phyloP scores from a whole-genome alignment of 2,888 invertebrate genomes.

The Geotrupes spiniger region DNA sequence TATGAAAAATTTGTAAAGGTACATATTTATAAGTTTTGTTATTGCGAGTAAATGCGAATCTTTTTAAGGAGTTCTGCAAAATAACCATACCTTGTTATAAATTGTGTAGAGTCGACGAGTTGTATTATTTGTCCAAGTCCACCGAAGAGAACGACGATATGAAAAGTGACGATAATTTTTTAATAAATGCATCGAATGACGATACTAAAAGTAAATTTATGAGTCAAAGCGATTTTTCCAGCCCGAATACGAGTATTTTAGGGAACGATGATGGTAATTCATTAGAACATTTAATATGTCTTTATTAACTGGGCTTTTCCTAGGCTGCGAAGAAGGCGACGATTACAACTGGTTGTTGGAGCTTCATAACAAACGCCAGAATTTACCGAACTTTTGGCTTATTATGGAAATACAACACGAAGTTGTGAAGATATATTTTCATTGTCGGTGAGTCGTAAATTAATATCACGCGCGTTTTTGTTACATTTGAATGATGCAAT shows the following conservation, averaged over 20 bases:
- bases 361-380: constrained; percentile 52
- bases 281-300: not conserved
- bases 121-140: constrained; percentile 60
- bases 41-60: not conserved
- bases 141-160: constrained; percentile 6
- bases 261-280: constrained; percentile 42
- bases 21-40: constrained; percentile 20
- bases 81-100: constrained; percentile 58
- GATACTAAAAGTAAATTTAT: constrained; percentile 9
- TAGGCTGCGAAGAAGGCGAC: constrained; percentile 40
- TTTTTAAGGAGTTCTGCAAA: constrained; percentile 55
- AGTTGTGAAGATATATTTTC: constrained; percentile 64
- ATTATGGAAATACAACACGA: constrained; percentile 60
- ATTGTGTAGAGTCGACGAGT: constrained; percentile 56
- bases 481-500: no score
- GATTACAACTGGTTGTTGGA: constrained; percentile 58
- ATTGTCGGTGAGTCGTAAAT: constrained; percentile 63
- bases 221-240: constrained; percentile 42
- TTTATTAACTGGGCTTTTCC: not conserved
- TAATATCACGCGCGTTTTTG: no score
- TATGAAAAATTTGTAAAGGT: constrained; percentile 54
- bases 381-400: constrained; percentile 69
- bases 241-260: constrained; percentile 38
- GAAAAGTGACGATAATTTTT: no score
- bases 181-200: no score